These are phyloP conservation scores for Tipula vernalis DNA, from an alignment of 2,888 invertebrate species.

Conservation along the genomic window DNA sequence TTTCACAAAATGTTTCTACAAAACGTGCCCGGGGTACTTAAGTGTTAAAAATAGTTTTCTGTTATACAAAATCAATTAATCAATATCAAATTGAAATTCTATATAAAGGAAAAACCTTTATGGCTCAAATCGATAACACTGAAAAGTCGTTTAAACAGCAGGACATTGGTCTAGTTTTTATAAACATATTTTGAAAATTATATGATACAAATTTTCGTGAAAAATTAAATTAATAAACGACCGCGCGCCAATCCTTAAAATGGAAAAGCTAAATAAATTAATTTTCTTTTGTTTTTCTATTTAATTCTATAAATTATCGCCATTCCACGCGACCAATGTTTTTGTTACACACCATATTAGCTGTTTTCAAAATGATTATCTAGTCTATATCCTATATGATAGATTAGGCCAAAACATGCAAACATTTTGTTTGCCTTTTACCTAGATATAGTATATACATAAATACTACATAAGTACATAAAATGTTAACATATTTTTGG, in stretches of 20 bases:
- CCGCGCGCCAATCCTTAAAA: background rate
- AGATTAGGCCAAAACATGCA: background rate
- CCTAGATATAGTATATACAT: background rate
- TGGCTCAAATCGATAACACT: background rate
- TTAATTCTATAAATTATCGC: background rate
- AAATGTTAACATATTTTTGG: background rate
- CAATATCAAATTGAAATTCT: background rate
- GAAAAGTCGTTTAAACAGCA: background rate
- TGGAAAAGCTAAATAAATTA: background rate
- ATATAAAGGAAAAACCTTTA: background rate
- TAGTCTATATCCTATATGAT: background rate
- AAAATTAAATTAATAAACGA: background rate
- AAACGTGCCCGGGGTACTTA: background rate
- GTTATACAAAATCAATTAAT: background rate
- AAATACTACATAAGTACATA: background rate
- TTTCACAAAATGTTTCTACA: too few relatives aligned
- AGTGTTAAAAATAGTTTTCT: background rate
- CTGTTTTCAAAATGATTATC: background rate
- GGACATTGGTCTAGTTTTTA: background rate
- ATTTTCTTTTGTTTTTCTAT: background rate
- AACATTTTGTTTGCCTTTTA: background rate
- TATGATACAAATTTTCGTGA: background rate
- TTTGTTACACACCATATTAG: background rate
- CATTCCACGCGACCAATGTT: background rate
- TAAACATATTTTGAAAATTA: background rate